phyloP scores from a whole-genome alignment of 2,113 vertebrate species.

The Gnathochromis pfefferi region DNA sequence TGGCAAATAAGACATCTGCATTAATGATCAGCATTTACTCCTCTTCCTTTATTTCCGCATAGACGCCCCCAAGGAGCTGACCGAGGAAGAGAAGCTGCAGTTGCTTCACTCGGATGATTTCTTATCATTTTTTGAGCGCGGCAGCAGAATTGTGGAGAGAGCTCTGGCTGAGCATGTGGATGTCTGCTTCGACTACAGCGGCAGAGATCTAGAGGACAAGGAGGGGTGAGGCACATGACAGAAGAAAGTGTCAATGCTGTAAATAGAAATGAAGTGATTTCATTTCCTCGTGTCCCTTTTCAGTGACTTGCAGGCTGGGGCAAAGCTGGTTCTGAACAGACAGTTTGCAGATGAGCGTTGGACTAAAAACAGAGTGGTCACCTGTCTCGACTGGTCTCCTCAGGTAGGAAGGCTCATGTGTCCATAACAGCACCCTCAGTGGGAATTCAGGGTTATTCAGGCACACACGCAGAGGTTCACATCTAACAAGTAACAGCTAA shows the following conservation, averaged over 20 bases:
- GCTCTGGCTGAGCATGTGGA: slow-evolving; percentile 93
- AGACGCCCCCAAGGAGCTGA: slow-evolving; percentile 88
- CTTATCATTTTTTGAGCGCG: slow-evolving; percentile 89
- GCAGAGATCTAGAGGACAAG: slow-evolving; percentile 94
- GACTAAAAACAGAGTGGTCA: slow-evolving; percentile 97
- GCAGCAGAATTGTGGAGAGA: slow-evolving; percentile 89
- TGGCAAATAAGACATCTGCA: not conserved
- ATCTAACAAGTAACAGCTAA: not conserved
- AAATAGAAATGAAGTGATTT: not conserved
- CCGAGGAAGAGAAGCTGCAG: slow-evolving; percentile 95
- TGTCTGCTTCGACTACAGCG: slow-evolving; percentile 98
- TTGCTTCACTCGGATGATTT: slow-evolving; percentile 91
- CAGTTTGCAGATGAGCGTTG: slow-evolving; percentile 96
- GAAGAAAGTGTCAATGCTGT: not conserved
- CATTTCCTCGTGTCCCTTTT: not conserved
- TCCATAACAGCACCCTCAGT: not conserved
- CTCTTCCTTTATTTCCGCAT: not conserved
- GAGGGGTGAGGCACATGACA: slow-evolving; percentile 79
- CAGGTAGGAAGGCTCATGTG: slow-evolving; percentile 74
- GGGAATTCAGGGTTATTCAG: not conserved
- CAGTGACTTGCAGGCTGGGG: slow-evolving; percentile 93
- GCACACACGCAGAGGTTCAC: not conserved
- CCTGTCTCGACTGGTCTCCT: slow-evolving; percentile 97
- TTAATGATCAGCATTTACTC: not conserved
- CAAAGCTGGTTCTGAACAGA: slow-evolving; percentile 89